A percentile compares a stretch with the other conserved stretches of the same genome.
phyloP scores from a whole-genome alignment of 1,140 invertebrate species.

The Lepidurus arcticus region DNA sequence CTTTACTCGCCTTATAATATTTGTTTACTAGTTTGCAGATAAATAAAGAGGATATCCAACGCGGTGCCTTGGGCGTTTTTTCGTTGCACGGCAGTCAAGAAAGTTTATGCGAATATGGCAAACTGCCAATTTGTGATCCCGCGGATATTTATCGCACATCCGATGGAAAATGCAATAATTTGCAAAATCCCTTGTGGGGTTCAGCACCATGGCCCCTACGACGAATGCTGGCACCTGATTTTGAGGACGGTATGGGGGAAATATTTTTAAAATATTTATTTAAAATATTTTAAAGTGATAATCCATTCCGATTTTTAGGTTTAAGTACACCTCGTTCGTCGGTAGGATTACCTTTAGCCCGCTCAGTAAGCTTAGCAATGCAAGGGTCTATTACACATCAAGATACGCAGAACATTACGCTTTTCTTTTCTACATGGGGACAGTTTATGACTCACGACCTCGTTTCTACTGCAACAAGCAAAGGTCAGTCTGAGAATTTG shows the following conservation, averaged over 20 bases:
- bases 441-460: conserved; percentile 96
- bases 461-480: conserved; percentile 69
- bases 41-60: background rate
- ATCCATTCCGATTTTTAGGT: background rate
- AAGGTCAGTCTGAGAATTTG: conserved; percentile 52
- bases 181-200: conserved; percentile 46
- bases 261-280: conserved; percentile 61
- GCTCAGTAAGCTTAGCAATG: conserved; percentile 28
- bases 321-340: background rate
- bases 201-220: conserved; percentile 57
- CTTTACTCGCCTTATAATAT: too few relatives aligned
- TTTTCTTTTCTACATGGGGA: conserved; percentile 69
- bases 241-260: conserved; percentile 81
- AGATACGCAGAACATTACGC: conserved; percentile 35
- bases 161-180: conserved; percentile 53
- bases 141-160: conserved; percentile 43
- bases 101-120: background rate
- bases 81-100: conserved; percentile 3
- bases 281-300: background rate
- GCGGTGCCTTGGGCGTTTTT: background rate
- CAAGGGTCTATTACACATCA: background rate
- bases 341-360: conserved; percentile 1
- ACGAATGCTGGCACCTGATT: conserved; percentile 75
- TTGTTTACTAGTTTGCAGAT: background rate
- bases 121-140: conserved; percentile 32